Evolutionary conservation across 2,797 vertebrate species (phyloP).

Genomic region (Hirundo rustica): DNA sequence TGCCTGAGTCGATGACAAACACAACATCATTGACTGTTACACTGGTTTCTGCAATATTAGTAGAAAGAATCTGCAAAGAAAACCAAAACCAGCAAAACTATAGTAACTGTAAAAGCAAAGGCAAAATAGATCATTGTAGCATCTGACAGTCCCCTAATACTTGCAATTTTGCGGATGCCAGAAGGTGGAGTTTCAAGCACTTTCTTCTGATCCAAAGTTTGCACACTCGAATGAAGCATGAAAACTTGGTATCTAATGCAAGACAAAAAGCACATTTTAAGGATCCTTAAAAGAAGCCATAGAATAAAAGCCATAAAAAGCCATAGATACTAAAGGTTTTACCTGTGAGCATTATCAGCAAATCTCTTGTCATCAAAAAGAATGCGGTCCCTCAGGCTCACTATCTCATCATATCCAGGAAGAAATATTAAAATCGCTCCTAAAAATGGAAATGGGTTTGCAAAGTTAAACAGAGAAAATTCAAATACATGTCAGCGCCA

Average conservation of each 20-base stretch:
- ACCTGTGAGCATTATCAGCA: conserved; percentile 83
- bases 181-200: conserved; percentile 84
- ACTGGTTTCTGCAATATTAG: conserved; percentile 95
- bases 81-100: neutral
- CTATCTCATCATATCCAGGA: conserved; percentile 94
- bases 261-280: conserved; percentile 10
- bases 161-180: conserved; percentile 91
- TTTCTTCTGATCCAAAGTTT: conserved; percentile 90
- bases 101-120: neutral
- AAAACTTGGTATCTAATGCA: conserved; percentile 88
- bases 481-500: neutral
- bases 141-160: conserved; percentile 54
- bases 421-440: conserved; percentile 92
- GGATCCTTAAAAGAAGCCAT: neutral
- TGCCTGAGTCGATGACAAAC: conserved; percentile 95
- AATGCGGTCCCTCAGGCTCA: conserved; percentile 87
- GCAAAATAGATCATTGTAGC: neutral
- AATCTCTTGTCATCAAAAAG: conserved; percentile 91
- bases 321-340: conserved; percentile 11
- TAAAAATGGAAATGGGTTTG: conserved; percentile 53
- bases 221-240: conserved; percentile 93
- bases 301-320: neutral
- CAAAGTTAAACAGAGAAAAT: neutral
- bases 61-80: conserved; percentile 90
- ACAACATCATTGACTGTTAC: conserved; percentile 95